Base-by-base conservation (phyloP, 64 coral and sea anemone genomes). In the Montipora cactus region DNA sequence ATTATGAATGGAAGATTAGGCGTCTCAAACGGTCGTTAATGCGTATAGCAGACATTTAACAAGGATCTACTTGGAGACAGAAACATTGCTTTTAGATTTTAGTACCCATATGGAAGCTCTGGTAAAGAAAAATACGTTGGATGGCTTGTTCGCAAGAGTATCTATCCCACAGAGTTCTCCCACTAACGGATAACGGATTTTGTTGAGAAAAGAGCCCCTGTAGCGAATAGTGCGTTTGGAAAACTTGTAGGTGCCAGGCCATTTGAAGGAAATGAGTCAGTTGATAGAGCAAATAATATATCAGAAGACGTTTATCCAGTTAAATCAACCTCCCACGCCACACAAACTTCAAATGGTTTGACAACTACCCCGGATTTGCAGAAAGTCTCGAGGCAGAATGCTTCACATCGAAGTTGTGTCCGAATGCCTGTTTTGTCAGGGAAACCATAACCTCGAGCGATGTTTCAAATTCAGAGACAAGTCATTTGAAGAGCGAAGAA, bases 151-250 rank as follows among this genome's bases (percentile, higher is more conserved):
- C 52, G 2, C 52, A 10, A 55, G 52, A 55, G 5, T 76, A 87
- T 81, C 92, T 77, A 12, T 46, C 81, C 9, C 85, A 94, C 46
- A 21, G 44, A 87, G 2, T 94, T 94, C 53, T 59, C 61, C n/a
- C 57, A 94, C 68, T 53, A 37, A 37, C 28, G 28, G 28, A 37
- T 94, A 1, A 18, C 48, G 3, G 62, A 81, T 16, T 94, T 94
- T 62, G 84, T 88, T 0, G 92, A 94, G 48, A 94, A 74, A 84
- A 88, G 66, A 64, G 84, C 84, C 44, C 4, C 84, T 44, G 85
- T 88, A 21, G 75, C 92, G 13, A 94, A 94, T 48, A 94, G 62
- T 23, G 67, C 64, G 11, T 94, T 94, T 75, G 84, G 84, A 4
- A 87, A 75, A 51, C 50, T 94, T 10, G 92, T 88, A 7, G 92